Base-by-base conservation (phyloP, 2,797 vertebrate genomes). In the Carcharodon carcharias region DNA sequence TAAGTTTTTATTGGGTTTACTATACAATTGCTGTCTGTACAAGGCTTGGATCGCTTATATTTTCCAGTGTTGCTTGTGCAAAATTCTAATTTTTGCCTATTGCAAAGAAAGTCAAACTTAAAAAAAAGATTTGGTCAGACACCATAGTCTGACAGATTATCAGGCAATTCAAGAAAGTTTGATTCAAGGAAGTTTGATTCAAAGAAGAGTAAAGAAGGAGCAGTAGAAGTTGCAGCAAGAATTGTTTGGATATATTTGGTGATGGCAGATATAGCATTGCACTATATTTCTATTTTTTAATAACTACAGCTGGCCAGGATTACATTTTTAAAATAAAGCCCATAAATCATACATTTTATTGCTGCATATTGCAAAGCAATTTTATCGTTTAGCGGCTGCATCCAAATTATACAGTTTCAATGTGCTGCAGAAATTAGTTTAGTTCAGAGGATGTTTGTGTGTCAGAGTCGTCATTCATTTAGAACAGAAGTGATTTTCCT, bases 261-360 rank as follows among this genome's bases (percentile, higher is more conserved):
- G 4, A 95, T 31, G 21, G 18, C 63, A 71, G 93, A 95, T 67
- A 69, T 95, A 45, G 3, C 11, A 12, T 5, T 95, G 65, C 23
- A 28, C 26, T 69, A 31, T 18, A 45, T 95, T 50, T 28, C 63
- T 45, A 21, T 40, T 67, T 91, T 95, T 95, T 65, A 65, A 71
- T 73, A 95, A 73, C 65, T 71, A 50, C 3, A 26, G 45, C 94
- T 95, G 45, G 94, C 94, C 67, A 56, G 28, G 16, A 54, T 71
- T 95, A 26, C 35, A 65, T 95, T 45, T 95, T 71, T 50, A 56
- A 95, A 95, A 95, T 95, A 73, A 73, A 95, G 28, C 23, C 69
- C 45, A 50, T 95, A 95, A 95, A 73, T 95, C 18, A 16, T 95
- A 11, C 65, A 95, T 95, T 95, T 73, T 95, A 92, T 95, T 95